phyloP scores from a whole-genome alignment of 2,888 invertebrate species.

The Oligia latruncula region DNA sequence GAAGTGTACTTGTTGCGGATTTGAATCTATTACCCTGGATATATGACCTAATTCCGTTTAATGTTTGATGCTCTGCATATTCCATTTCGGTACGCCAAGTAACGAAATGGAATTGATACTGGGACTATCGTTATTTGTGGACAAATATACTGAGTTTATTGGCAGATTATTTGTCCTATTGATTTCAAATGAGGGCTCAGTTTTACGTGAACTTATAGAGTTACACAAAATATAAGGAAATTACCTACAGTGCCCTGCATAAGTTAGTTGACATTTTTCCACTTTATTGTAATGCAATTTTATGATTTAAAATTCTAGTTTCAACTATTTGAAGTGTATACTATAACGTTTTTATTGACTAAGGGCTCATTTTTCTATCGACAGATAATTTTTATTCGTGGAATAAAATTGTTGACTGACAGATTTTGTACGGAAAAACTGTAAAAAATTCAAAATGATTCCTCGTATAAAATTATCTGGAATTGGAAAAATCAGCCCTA shows the following conservation, averaged over 20 bases:
- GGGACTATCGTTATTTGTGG: constrained; percentile 36
- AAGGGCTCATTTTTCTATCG: too few relatives aligned
- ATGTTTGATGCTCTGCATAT: constrained; percentile 56
- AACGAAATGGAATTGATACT: constrained; percentile 39
- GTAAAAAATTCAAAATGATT: too few relatives aligned
- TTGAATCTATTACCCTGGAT: constrained; percentile 68
- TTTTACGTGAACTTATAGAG: neutral
- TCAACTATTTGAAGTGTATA: neutral
- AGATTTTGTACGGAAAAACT: too few relatives aligned
- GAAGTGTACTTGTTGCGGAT: constrained; percentile 59
- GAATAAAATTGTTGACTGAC: too few relatives aligned
- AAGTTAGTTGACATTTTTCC: neutral
- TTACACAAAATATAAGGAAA: neutral
- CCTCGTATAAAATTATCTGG: neutral
- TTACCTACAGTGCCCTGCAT: neutral
- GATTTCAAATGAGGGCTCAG: constrained; percentile 8
- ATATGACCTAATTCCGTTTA: constrained; percentile 65
- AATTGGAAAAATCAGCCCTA: too few relatives aligned
- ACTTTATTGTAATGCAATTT: neutral
- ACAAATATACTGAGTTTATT: constrained; percentile 52
- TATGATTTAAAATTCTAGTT: neutral
- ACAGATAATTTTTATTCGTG: too few relatives aligned
- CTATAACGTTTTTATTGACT: neutral
- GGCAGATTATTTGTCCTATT: constrained; percentile 18
- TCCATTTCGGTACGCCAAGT: constrained; percentile 42